Conservation (phyloP, 2,888 invertebrate species). For the Xestia xanthographa region DNA sequence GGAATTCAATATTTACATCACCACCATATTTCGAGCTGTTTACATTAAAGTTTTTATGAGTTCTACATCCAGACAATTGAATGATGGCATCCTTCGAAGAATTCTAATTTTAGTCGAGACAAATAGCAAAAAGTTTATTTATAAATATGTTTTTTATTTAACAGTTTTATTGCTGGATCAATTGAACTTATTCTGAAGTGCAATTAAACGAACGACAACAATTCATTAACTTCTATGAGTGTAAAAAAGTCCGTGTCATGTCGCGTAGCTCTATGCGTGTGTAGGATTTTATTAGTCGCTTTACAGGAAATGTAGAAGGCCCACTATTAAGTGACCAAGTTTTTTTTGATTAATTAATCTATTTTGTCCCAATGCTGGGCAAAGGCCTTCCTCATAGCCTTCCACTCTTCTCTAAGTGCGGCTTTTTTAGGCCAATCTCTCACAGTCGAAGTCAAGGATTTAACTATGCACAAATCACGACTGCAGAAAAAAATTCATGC, state of each 20-base stretch:
- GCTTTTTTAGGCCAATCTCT: no score
- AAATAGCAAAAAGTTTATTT: constrained; percentile 17
- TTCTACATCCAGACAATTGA: neutral
- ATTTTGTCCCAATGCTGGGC: no score
- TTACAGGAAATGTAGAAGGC: constrained; percentile 34
- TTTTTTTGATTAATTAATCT: no score
- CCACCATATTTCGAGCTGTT: constrained; percentile 14
- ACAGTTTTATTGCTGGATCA: constrained; percentile 34
- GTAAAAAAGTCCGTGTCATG: constrained; percentile 44
- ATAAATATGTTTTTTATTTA: constrained; percentile 23
- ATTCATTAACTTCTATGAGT: constrained; percentile 33
- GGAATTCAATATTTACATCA: constrained; percentile 12
- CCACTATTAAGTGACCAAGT: neutral
- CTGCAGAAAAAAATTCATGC: neutral
- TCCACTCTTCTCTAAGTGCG: no score
- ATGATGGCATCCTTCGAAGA: neutral
- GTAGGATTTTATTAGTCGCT: neutral
- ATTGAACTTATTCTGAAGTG: constrained; percentile 34
- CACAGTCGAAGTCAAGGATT: no score
- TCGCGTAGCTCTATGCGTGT: constrained; percentile 11
- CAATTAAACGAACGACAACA: constrained; percentile 37
- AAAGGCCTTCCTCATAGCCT: no score
- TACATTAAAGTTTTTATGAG: neutral
- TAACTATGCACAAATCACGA: neutral
- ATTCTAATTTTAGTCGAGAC: constrained; percentile 30